Evolutionary conservation across 2,888 invertebrate species (phyloP).

Genomic region (Listrodromus nycthemerus): DNA sequence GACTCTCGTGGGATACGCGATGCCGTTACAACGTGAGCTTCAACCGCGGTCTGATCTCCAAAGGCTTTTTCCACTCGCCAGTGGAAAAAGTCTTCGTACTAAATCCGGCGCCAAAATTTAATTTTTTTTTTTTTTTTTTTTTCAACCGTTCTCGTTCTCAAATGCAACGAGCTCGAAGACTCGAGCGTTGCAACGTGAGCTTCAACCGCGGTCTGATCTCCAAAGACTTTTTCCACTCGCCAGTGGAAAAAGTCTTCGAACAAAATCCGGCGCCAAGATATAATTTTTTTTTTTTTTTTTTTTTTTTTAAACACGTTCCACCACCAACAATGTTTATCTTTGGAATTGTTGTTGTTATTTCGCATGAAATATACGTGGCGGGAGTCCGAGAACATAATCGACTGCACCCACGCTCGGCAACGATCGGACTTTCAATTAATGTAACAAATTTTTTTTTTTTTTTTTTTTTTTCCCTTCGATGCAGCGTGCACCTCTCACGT

Average conservation of each 20-base stretch:
- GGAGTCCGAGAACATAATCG: neutral
- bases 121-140: constrained; percentile 29
- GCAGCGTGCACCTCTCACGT: neutral
- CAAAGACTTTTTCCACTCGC: neutral
- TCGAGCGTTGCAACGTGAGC: constrained; percentile 38
- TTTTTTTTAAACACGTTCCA: constrained; percentile 24
- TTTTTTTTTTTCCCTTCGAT: no score
- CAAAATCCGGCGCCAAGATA: constrained; percentile 15
- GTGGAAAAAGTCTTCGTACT: constrained; percentile 30
- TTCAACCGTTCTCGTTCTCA: constrained; percentile 40
- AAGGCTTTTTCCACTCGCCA: neutral
- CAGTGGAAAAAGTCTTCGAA: constrained; percentile 29
- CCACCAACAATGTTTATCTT: neutral
- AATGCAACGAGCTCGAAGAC: constrained; percentile 17
- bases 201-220: neutral
- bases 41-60: neutral
- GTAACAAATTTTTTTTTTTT: neutral
- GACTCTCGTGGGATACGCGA: constrained; percentile 13
- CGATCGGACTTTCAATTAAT: neutral
- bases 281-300: constrained; percentile 27
- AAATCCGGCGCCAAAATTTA: constrained; percentile 14
- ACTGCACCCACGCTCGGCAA: no score
- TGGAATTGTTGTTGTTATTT: no score
- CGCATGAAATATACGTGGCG: neutral
- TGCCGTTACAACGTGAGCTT: constrained; percentile 11